Base-by-base conservation (phyloP, 1,140 invertebrate genomes). In the Dufourea novaeangliae region DNA sequence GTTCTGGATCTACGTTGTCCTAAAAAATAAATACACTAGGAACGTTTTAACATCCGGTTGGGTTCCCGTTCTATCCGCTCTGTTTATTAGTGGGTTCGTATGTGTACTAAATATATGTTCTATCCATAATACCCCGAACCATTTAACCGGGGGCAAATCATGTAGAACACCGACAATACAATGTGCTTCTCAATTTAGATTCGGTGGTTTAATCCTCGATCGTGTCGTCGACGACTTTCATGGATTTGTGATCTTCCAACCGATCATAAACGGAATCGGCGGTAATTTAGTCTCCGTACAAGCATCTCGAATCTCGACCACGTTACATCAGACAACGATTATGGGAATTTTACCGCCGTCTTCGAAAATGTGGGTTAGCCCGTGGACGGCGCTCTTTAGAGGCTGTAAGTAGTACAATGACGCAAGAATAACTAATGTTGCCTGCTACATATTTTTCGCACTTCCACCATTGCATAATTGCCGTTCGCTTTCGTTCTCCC, bases 221-320 rank as follows among this genome's bases (percentile, higher is more conserved):
- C 93, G 94, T 79, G 96, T 97, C 1, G 96, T 97, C 3, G 93
- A 95, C 72, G 91, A 93, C 6, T 97, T 95, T 87, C 92, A 93
- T n/a, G 96, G 96, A 27, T 97, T 97, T 90, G 96, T 96, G 52
- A 96, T 97, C 22, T 98, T 97, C 91, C 97, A 98, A 90, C 97
- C 97, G 0, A 98, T 98, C 27, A 97, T 98, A 56, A 98, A 98
- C 87, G 97, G 98, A 17, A 98, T 99, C 83, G 98, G 98, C 57
- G 98, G 98, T 10, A 99, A 99, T 93, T 93, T 99, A 84, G 98
- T 98, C 1, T 98, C 98, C 34, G 97, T 99, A n/a, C 98, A 99
- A 93, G 97, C 98, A 1, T 98, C 97, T 83, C 95, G 98, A 87
- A 96, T 99, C 83, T 98, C 98, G 17, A 99, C 98, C 1, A 96